A percentile compares a stretch with the other conserved stretches of the same genome.
phyloP scores from a whole-genome alignment of 2,888 invertebrate species.

The Masnerella sp. region DNA sequence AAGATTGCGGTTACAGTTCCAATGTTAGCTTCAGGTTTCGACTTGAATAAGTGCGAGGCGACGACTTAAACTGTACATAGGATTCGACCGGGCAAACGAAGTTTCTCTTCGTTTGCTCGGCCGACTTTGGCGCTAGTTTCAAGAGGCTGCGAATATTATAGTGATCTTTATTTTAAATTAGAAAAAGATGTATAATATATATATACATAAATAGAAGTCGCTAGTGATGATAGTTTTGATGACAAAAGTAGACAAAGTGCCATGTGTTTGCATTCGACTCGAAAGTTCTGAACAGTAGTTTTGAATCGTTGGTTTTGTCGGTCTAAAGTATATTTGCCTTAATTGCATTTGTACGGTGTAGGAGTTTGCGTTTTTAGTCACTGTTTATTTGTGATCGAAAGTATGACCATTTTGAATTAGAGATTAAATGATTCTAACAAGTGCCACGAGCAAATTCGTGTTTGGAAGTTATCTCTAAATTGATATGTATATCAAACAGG shows the following conservation, averaged over 20 bases:
- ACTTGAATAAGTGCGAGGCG: conserved; percentile 16
- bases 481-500: conserved; percentile 46
- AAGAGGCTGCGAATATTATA: conserved; percentile 39
- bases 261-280: conserved; percentile 48
- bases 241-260: conserved; percentile 42
- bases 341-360: conserved; percentile 29
- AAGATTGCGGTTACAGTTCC: conserved; percentile 55
- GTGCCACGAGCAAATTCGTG: conserved; percentile 33
- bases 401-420: conserved; percentile 18
- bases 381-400: conserved; percentile 24
- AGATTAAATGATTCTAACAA: conserved; percentile 29
- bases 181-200: conserved; percentile 4
- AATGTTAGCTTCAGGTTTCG: conserved; percentile 31
- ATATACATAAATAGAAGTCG: conserved; percentile 24
- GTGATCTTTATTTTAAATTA: conserved; percentile 39
- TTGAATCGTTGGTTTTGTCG: conserved; percentile 9
- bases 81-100: conserved; percentile 29
- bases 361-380: conserved; percentile 12
- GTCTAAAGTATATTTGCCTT: conserved; percentile 13
- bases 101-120: conserved; percentile 15
- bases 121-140: conserved; percentile 28
- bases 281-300: conserved; percentile 42
- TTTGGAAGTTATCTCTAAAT: conserved; percentile 31
- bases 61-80: conserved; percentile 29
- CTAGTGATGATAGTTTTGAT: conserved; percentile 34